Evolutionary conservation across 2,797 vertebrate genomes (phyloP).

Genomic region (Pelochelys cantorii): DNA sequence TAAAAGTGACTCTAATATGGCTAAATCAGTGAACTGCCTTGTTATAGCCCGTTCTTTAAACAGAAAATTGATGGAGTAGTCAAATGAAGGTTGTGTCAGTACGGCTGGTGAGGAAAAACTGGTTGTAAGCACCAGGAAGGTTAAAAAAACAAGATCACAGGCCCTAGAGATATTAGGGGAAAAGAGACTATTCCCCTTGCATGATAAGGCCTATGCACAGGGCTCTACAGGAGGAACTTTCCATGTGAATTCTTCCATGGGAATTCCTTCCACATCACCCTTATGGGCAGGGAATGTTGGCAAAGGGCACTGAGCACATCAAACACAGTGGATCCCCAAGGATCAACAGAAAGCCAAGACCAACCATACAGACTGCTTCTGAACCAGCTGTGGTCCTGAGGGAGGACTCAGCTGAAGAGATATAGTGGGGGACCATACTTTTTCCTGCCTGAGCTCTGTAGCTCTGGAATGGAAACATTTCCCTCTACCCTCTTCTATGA

Average conservation of each 20-base stretch:
- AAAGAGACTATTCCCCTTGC: neutral
- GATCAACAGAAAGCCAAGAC: neutral
- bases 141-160: neutral
- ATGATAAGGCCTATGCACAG: neutral
- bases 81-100: neutral
- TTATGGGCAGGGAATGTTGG: neutral
- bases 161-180: neutral
- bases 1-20: neutral
- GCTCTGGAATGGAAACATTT: neutral
- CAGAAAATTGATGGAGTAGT: neutral
- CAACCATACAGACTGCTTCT: neutral
- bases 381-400: neutral
- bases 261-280: neutral
- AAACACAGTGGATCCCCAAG: neutral
- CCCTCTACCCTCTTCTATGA: neutral
- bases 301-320: neutral
- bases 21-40: neutral
- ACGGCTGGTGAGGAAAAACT: neutral
- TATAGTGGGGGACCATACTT: neutral
- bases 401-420: neutral
- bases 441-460: neutral
- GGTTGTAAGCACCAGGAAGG: fast-evolving
- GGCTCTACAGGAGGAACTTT: neutral
- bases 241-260: neutral
- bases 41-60: neutral